Conservation (phyloP, 2,113 vertebrate genomes). For the Daubentonia madagascariensis region DNA sequence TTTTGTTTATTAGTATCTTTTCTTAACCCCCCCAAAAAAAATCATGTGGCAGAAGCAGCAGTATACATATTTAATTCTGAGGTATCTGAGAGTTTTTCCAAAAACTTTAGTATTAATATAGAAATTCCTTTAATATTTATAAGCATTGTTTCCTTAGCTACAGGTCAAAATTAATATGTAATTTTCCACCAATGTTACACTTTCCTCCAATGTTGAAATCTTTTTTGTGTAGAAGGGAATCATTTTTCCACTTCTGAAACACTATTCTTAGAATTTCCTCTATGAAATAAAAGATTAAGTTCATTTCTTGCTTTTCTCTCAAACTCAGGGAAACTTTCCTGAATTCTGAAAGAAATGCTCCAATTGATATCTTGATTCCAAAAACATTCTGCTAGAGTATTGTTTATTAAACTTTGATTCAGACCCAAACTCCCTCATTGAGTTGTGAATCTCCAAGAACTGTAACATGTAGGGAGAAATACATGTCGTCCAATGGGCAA, state of each 20-base stretch:
- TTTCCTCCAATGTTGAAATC: neutral
- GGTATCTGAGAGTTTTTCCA: neutral
- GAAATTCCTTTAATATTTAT: neutral
- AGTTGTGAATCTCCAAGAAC: neutral
- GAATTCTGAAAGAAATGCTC: neutral
- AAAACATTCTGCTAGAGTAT: neutral
- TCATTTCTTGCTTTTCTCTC: neutral
- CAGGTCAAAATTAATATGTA: neutral
- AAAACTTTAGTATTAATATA: neutral
- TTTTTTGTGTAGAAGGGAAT: neutral
- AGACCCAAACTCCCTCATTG: neutral
- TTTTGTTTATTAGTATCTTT: neutral
- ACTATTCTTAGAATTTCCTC: neutral
- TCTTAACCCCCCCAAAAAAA: neutral
- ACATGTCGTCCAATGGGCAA: neutral
- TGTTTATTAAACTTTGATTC: neutral
- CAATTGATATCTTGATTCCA: neutral
- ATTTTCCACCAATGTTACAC: neutral
- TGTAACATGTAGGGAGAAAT: neutral
- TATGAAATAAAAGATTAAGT: neutral
- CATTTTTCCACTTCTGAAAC: neutral
- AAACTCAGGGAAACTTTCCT: neutral
- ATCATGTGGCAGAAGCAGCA: neutral
- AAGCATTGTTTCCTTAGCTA: neutral
- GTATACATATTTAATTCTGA: neutral